Evolutionary conservation across 2,888 invertebrate species (phyloP).

Genomic region (Agelastica alni): DNA sequence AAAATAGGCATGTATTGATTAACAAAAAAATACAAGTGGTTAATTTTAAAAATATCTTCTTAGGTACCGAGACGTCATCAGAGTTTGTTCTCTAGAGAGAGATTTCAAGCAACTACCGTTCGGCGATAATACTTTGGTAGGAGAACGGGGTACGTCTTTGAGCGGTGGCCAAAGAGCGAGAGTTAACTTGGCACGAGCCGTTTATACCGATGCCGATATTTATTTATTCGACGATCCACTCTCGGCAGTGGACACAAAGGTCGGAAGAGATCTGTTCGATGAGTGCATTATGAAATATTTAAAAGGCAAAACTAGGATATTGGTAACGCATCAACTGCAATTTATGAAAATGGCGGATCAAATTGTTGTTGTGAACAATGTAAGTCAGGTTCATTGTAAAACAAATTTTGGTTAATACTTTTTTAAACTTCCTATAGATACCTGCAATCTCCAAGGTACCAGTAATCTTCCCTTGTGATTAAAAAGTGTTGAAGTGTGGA

Average conservation of each 20-base stretch:
- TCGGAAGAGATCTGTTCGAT: slow-evolving; percentile 75
- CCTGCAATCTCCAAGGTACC: no score
- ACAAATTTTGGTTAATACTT: no score
- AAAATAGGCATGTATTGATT: slow-evolving; percentile 53
- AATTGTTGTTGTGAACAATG: slow-evolving; percentile 70
- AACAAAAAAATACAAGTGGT: no score
- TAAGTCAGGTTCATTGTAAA: no score
- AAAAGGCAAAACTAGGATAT: slow-evolving; percentile 69
- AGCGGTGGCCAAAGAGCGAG: slow-evolving; percentile 84
- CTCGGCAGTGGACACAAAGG: slow-evolving; percentile 79
- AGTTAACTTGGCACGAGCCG: slow-evolving; percentile 75
- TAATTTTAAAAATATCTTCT: not conserved
- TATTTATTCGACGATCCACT: slow-evolving; percentile 82
- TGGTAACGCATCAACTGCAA: slow-evolving; percentile 86
- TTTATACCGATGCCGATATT: slow-evolving; percentile 77
- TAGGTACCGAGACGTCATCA: slow-evolving; percentile 57
- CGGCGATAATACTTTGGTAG: slow-evolving; percentile 76
- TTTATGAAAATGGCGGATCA: slow-evolving; percentile 70
- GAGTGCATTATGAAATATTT: slow-evolving; percentile 67
- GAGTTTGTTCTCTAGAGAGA: slow-evolving; percentile 66
- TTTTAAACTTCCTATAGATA: no score
- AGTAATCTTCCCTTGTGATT: no score
- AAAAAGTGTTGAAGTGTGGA: no score
- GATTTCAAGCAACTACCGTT: slow-evolving; percentile 74
- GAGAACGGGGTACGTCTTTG: slow-evolving; percentile 76